Base-by-base conservation (phyloP, 2,797 vertebrate genomes). In the Eurystomus glaucurus region DNA sequence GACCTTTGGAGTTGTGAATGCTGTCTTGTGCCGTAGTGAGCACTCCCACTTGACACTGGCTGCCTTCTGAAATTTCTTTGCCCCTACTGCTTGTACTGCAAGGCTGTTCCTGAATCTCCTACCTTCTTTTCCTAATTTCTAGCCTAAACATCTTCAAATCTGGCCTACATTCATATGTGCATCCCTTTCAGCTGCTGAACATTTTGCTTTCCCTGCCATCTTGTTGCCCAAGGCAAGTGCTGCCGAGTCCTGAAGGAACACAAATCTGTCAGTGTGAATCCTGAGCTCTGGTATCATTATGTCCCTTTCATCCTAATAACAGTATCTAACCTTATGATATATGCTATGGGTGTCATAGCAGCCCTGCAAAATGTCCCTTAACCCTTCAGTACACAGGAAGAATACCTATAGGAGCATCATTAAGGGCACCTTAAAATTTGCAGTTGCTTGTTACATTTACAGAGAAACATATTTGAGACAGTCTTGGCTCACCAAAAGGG, bases 221-320 rank as follows among this genome's bases (percentile, higher is more conserved):
- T 95, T 68, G 29, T 90, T 95, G 89, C 94, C 85, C 45, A 61
- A 88, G 87, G 87, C 85, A 90, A 80, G 17, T 11, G 41, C 69
- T 83, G 60, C 82, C 11, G 50, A 26, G 52, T 84, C 79, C 76
- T 95, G 76, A 62, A 95, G 82, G 69, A 91, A 6, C 45, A 81
- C 33, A 57, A 50, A 54, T 69, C 60, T 86, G 60, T 88, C 1
- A 3, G 26, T 86, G 60, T 75, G 94, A 86, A 90, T 94, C 52
- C 72, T 75, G 79, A 82, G 21, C 69, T 91, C 41, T 81, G 57
- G 33, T 88, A 17, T 91, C 64, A 57, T 55, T 29, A 41, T 50
- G 80, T 89, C 14, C 10, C 31, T 92, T 94, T 95, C 29, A 45
- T 92, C 55, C 75, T 80, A 48, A n/a, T 10, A 52, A 69, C 78